phyloP scores from a whole-genome alignment of 2,888 invertebrate species.

The Taphrorychus bicolor region DNA sequence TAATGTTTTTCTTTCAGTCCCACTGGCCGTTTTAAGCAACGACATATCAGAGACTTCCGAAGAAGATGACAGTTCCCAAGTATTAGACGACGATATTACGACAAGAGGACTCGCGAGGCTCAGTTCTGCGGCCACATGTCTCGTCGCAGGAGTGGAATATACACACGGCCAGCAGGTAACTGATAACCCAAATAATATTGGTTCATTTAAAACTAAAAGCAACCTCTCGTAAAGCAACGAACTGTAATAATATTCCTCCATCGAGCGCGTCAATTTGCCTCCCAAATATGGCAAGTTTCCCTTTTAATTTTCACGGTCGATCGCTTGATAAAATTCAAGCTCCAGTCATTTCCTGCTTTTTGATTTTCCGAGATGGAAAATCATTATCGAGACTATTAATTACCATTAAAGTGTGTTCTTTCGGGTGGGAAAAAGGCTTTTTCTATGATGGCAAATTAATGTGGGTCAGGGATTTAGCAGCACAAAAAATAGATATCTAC shows the following conservation, averaged over 20 bases:
- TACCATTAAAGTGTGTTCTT: not conserved
- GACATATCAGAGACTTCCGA: slow-evolving; percentile 46
- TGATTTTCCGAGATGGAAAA: slow-evolving; percentile 14
- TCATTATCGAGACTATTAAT: slow-evolving; percentile 15
- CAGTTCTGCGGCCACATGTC: slow-evolving; percentile 60
- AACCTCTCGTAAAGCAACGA: not conserved
- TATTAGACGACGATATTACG: slow-evolving; percentile 56
- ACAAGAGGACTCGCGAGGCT: slow-evolving; percentile 57
- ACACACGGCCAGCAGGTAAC: slow-evolving; percentile 62
- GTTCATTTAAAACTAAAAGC: not conserved
- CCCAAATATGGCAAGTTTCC: not conserved
- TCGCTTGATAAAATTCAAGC: slow-evolving; percentile 4
- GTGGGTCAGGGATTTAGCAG: too few species aligned
- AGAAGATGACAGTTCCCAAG: slow-evolving; percentile 51
- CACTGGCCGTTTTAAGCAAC: slow-evolving; percentile 49
- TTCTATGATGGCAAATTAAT: not conserved
- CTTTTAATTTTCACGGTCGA: slow-evolving; percentile 2
- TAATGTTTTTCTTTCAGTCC: slow-evolving; percentile 47
- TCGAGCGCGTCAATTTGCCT: not conserved
- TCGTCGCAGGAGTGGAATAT: slow-evolving; percentile 61
- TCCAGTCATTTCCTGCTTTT: slow-evolving; percentile 15
- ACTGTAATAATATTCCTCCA: not conserved
- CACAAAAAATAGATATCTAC: too few species aligned
- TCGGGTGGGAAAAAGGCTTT: not conserved
- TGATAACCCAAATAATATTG: not conserved